Evolutionary conservation across 1,140 invertebrate species (phyloP).

Genomic region (Hycleus phaleratus): DNA sequence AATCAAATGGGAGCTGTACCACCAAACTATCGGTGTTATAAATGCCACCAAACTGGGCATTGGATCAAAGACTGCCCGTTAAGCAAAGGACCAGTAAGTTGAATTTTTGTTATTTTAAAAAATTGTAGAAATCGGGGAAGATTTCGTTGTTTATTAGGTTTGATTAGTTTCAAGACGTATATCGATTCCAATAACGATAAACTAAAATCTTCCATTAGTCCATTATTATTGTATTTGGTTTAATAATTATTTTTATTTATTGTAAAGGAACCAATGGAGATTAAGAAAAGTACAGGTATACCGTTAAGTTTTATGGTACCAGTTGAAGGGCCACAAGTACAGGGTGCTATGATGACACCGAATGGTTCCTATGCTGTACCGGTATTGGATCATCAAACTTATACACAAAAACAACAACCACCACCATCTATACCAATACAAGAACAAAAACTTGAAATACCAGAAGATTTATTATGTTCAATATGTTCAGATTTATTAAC

Average conservation of each 20-base stretch:
- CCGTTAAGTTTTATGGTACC: slow-evolving; percentile 93
- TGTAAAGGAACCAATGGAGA: slow-evolving; percentile 60
- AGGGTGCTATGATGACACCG: slow-evolving; percentile 89
- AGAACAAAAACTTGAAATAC: slow-evolving; percentile 68
- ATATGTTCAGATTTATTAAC: slow-evolving; percentile 89
- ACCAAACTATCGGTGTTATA: slow-evolving; percentile 82
- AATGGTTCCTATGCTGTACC: slow-evolving; percentile 87
- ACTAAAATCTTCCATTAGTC: too few relatives aligned
- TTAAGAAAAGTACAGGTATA: slow-evolving; percentile 94
- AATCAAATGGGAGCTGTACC: slow-evolving; percentile 85
- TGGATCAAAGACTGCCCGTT: slow-evolving; percentile 93
- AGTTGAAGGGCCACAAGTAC: slow-evolving; percentile 79
- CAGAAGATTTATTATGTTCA: slow-evolving; percentile 83
- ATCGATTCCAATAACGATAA: too few relatives aligned
- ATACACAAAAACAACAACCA: slow-evolving; percentile 44
- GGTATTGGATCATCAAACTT: slow-evolving; percentile 80
- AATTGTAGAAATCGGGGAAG: too few relatives aligned
- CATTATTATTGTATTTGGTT: too few relatives aligned
- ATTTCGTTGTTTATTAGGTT: too few relatives aligned
- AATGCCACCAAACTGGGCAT: slow-evolving; percentile 87
- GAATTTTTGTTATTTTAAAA: background rate
- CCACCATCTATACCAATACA: slow-evolving; percentile 55
- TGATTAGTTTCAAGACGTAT: too few relatives aligned
- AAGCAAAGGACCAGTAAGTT: slow-evolving; percentile 50
- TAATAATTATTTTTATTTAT: slow-evolving; percentile 21